Evolutionary conservation across 2,888 invertebrate species (phyloP), one percentile per base, ranked within the genome.

Genomic region (Entomobrya proxima): DNA sequence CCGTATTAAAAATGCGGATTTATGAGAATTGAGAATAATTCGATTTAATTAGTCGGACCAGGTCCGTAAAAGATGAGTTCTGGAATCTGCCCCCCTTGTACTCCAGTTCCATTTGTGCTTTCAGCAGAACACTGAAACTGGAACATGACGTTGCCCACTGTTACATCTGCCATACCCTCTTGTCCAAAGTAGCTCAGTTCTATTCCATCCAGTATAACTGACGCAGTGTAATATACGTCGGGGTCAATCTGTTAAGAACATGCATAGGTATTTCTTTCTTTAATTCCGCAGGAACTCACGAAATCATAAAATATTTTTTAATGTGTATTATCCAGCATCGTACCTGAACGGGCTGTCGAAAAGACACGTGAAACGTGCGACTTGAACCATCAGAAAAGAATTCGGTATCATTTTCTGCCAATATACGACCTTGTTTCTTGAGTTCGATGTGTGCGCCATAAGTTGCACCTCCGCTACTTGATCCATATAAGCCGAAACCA

Each of bases 101-200:
- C 98, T 9, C 98, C 98, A 0, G 98, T 98, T 69, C 98, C 98
- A 91, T 98, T 98, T 80, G 98, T 98, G 93, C 98, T 98, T 92
- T 98, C 98, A 6, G 97, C 97, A 77, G 98, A 98, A 92, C 98
- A 98, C 92, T 98, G 98, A 93, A 98, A 98, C 93, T 98, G 98
- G 93, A 98, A 98, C 88, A 97, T 97, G 83, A 98, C 98, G 91
- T 96, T 96, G 4, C 97, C 97, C 92, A 97, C 96, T 81, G 95
- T 95, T 58, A 98, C 96, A 92, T 98, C 98, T 91, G 97, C 97
- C 94, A 98, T 94, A 27, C 98, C 98, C 92, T 98, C 98, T 92
- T 98, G 98, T 6, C 98, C 98, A 92, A 98, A 98, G 92, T 98
- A 98, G 92, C 98, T 98, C 89, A 98, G 93, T 92, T 98, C 98